Evolutionary conservation across 2,888 invertebrate species (phyloP), one percentile per base, ranked within the genome.

Genomic region (Adelognathus sp.): DNA sequence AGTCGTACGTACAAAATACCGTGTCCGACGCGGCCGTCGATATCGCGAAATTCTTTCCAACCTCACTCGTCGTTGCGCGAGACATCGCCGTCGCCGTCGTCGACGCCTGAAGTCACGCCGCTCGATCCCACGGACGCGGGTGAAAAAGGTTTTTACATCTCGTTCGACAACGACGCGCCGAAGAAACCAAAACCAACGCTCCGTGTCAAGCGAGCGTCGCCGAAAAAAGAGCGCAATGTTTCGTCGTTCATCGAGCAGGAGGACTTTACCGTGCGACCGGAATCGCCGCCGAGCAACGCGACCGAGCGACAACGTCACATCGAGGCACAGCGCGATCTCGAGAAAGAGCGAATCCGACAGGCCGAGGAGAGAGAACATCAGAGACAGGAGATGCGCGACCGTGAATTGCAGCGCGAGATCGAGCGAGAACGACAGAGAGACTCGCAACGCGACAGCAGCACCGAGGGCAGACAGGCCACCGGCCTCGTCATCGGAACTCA

Each of bases 101-200:
- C 92, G 90, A 76, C 87, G 41, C 83, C 92, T 83, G 85, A 92
- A 90, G 82, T 92, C 86, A 79, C 87, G n/a, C 88, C 91, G 31
- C 90, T 92, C 39, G 93, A 93, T 83, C 88, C 92, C 3, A 91
- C 91, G 9, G 93, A 92, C 77, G 85, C 84, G 11, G 88, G 87
- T 9, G 96, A 97, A 90, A 96, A 97, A 91, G 97, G 97, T 31
- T 98, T 98, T 92, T 98, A 98, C 91, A 97, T 98, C 88, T 97
- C 97, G 63, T 98, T 98, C 90, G 98, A 98, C 89, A 95, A 96
- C 90, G 97, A 97, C 73, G 95, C 95, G 86, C 97, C 97, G 14
- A 97, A 96, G 89, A 93, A 97, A 87, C 97, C 97, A 14, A 98
- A 98, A 91, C 98, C 98, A 1, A 97, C 97, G 14, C 92, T 98